Conservation (phyloP, 2,888 invertebrate species). For the Drosophila putrida region DNA sequence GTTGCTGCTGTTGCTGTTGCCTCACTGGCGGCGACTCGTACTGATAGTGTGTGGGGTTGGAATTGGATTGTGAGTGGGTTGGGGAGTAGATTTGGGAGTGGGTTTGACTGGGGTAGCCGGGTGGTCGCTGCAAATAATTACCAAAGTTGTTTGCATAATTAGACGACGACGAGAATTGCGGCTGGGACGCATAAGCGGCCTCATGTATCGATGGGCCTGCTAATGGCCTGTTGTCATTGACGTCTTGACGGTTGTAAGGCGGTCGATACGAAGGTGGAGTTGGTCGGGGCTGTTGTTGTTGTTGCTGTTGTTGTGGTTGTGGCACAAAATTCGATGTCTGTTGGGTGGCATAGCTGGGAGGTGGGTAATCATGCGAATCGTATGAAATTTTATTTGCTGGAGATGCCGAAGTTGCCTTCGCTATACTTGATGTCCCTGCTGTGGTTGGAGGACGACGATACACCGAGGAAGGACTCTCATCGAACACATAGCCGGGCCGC, state of each 20-base stretch:
- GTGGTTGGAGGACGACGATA: constrained; percentile 60
- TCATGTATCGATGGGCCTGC: constrained; percentile 52
- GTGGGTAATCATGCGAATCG: constrained; percentile 84
- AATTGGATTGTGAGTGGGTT: constrained; percentile 21
- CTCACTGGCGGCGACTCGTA: constrained; percentile 42
- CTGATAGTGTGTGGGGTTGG: constrained; percentile 46
- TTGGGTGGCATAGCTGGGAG: constrained; percentile 78
- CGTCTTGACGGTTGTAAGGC: constrained; percentile 71
- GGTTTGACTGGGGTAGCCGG: constrained; percentile 43
- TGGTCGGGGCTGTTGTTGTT: constrained; percentile 23
- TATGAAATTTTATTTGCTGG: constrained; percentile 78
- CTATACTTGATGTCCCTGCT: constrained; percentile 29
- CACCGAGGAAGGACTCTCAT: constrained; percentile 64
- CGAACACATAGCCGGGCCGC: constrained; percentile 81
- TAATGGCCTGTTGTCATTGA: constrained; percentile 61
- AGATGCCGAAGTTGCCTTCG: constrained; percentile 32
- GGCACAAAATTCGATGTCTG: constrained; percentile 74
- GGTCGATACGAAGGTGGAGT: constrained; percentile 45
- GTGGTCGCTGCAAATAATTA: constrained; percentile 82
- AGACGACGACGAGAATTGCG: constrained; percentile 65
- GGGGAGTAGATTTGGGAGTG: constrained; percentile 20
- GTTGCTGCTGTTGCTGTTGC: constrained; percentile 45
- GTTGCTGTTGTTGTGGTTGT: constrained; percentile 47
- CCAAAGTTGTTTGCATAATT: constrained; percentile 84
- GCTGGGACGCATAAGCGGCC: constrained; percentile 31